Evolutionary conservation across 2,888 invertebrate species (phyloP), one percentile per base, ranked within the genome.

Genomic region (Griposia aprilina): DNA sequence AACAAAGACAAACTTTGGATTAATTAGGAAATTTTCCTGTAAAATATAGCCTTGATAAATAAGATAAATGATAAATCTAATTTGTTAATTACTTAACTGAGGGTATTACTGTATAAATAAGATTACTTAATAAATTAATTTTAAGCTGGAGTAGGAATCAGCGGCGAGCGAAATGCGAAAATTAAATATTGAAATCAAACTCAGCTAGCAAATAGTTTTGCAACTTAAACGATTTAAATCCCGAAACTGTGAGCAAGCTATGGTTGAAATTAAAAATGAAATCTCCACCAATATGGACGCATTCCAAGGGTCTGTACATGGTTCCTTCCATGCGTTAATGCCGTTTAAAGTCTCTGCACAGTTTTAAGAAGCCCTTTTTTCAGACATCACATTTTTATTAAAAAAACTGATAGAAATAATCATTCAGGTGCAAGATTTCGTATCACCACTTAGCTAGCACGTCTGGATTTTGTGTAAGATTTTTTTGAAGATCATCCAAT

Each of bases 11-110:
- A 72, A 80, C 23, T 80, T 52, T 23, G 10, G 13, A 15, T 52
- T 71, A 45, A 78, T 80, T 80, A 48, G 13, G n/a, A 45, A 52
- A 80, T 30, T 5, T 50, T 50, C 17, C n/a, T 41, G 48, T 60
- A 30, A 78, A 69, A 45, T 69, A n/a, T 15, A 45, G 20, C 20
- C 30, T 52, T 36, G n/a, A 36, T 52, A 36, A 77, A 41, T 60
- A 13, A 15, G 23, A 70, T 52, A 20, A 74, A 57, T 17, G n/a
- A 70, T 52, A 36, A 76, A 70, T 81, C 26, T 41, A 8, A 63
- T 81, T 74, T 41, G 11, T 26, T 80, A 41, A 48, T 62, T 41
- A 55, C 26, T 50, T 23, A 77, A 78, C 41, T 59, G 78, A 15
- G 17, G 26, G 17, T 7, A 7, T 41, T 41, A 41, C 41, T 41